phyloP scores from a whole-genome alignment of 2,113 vertebrate genomes.

The Gorsachius goisagi region DNA sequence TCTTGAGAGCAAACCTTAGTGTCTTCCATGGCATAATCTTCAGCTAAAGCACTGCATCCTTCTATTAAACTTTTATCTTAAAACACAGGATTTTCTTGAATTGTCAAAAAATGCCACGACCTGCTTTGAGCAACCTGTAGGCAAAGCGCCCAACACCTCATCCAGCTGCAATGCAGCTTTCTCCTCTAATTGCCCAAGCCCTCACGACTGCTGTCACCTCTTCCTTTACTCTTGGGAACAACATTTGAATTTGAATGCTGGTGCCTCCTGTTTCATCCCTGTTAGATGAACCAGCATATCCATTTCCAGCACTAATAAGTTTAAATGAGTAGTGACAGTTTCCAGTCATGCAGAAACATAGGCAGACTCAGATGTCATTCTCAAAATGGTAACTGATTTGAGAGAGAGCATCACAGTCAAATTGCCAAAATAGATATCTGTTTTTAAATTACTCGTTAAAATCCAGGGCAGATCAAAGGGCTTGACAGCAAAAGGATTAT shows the following conservation, averaged over 20 bases:
- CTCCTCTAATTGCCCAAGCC: background rate
- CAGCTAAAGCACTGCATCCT: background rate
- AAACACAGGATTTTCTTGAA: background rate
- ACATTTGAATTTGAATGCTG: background rate
- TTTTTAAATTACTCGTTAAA: background rate
- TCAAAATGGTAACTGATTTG: constrained; percentile 26
- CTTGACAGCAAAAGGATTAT: background rate
- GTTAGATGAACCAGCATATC: constrained; percentile 22
- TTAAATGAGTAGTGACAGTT: constrained; percentile 46
- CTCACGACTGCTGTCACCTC: background rate
- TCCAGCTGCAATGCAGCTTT: background rate
- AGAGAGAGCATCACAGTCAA: background rate
- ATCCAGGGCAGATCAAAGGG: background rate
- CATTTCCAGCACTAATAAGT: constrained; percentile 42
- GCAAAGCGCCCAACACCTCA: background rate
- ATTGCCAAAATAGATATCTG: background rate
- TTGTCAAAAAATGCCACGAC: background rate
- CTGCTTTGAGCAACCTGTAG: background rate
- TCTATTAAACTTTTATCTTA: background rate
- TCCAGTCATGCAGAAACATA: constrained; percentile 54
- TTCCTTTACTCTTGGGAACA: background rate
- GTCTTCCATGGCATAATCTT: background rate
- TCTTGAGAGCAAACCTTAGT: background rate
- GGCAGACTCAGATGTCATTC: constrained; percentile 52
- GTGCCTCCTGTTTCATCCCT: background rate